Conservation (phyloP, 2,888 invertebrate species). For the Epinotia nisella region DNA sequence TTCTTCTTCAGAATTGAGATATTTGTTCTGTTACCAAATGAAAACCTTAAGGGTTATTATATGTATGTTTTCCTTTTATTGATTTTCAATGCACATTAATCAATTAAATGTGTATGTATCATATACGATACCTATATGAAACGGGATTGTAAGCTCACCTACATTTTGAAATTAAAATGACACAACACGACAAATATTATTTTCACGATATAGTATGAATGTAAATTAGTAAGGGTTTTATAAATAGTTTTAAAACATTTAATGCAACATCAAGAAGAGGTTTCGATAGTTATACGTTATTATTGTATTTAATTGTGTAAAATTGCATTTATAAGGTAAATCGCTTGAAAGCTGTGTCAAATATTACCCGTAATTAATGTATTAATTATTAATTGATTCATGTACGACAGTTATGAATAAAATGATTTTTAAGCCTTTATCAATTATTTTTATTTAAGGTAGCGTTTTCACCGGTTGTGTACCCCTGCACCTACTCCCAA, state of each 20-base stretch:
- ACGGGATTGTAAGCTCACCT: no score
- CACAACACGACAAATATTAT: neutral
- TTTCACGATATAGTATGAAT: neutral
- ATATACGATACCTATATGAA: no score
- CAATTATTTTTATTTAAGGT: no score
- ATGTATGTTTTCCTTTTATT: no score
- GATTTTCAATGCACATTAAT: no score
- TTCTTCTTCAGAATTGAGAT: neutral
- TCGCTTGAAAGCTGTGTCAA: slow-evolving; percentile 71
- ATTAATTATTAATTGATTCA: slow-evolving; percentile 74
- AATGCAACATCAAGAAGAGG: slow-evolving; percentile 19
- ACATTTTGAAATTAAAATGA: neutral
- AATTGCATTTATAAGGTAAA: slow-evolving; percentile 73
- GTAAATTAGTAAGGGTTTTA: slow-evolving; percentile 37
- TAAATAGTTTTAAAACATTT: slow-evolving; percentile 6
- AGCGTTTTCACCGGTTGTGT: no score
- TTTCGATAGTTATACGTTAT: slow-evolving; percentile 49
- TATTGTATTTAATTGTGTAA: slow-evolving; percentile 50
- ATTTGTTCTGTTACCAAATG: neutral
- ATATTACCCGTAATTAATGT: slow-evolving; percentile 62
- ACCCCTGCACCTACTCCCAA: no score
- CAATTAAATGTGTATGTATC: no score
- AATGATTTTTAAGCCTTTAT: slow-evolving; percentile 80
- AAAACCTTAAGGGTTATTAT: no score
- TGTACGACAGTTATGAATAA: slow-evolving; percentile 83